Conservation (phyloP, 2,113 vertebrate genomes). For the Callorhinus ursinus region DNA sequence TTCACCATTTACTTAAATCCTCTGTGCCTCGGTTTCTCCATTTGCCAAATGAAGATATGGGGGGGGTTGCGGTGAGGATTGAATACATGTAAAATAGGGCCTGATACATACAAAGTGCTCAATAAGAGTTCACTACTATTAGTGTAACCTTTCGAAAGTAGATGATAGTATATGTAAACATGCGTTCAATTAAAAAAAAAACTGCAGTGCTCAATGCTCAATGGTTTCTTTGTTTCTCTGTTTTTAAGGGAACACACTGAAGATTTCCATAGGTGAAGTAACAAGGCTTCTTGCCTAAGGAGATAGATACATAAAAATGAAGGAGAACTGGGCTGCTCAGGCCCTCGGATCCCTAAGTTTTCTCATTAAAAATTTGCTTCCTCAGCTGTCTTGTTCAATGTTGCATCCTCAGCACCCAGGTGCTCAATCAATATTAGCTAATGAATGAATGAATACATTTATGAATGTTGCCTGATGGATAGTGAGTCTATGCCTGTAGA, state of each 20-base stretch:
- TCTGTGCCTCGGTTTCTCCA: neutral
- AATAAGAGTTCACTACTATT: neutral
- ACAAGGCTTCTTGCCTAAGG: neutral
- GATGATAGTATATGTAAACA: neutral
- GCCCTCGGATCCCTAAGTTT: neutral
- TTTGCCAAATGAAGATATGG: neutral
- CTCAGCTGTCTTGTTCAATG: neutral
- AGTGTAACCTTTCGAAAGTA: neutral
- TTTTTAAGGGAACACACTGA: neutral
- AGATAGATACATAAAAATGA: neutral
- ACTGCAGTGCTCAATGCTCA: no score
- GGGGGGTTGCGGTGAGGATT: neutral
- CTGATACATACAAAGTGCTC: neutral
- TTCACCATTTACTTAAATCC: slow-evolving; percentile 4
- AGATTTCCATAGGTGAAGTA: neutral
- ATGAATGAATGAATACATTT: neutral
- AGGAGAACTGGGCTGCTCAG: neutral
- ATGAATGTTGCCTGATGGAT: neutral
- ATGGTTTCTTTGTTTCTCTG: neutral
- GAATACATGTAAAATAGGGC: neutral
- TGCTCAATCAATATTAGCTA: neutral
- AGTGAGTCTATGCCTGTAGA: neutral
- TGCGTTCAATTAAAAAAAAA: neutral
- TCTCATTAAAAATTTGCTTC: neutral
- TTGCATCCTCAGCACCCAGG: neutral